Evolutionary conservation across 2,797 vertebrate genomes (phyloP).

Genomic region (Pelodytes ibericus): DNA sequence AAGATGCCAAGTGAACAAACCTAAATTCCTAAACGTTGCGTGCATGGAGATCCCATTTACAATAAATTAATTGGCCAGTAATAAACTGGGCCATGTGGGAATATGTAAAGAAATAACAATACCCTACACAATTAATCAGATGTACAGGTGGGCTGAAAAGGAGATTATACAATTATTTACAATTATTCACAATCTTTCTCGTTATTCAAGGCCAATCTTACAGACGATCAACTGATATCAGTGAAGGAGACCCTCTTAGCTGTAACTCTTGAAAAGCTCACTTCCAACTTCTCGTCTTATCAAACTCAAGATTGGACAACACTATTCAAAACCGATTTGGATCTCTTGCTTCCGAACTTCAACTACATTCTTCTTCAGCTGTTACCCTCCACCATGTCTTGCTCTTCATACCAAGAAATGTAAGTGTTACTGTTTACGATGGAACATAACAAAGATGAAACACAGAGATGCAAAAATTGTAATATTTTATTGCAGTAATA

Average conservation of each 20-base stretch:
- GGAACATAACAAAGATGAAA: neutral
- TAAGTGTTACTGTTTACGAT: conserved; percentile 1
- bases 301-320: conserved; percentile 20
- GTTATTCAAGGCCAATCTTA: neutral
- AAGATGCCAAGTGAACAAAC: too few species aligned
- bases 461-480: neutral
- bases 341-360: conserved; percentile 16
- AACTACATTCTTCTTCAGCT: conserved; percentile 6
- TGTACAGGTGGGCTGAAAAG: too few species aligned
- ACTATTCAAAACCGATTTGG: conserved; percentile 15
- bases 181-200: too few species aligned
- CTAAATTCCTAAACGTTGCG: too few species aligned
- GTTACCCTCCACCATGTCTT: conserved; percentile 23
- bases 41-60: too few species aligned
- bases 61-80: too few species aligned
- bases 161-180: too few species aligned
- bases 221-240: neutral
- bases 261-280: neutral
- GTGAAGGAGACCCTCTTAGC: conserved; percentile 1
- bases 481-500: too few species aligned
- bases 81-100: too few species aligned
- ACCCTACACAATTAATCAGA: too few species aligned
- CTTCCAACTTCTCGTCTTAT: conserved; percentile 12
- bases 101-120: too few species aligned
- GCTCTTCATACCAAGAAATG: conserved; percentile 43